A percentile compares a stretch with the other conserved stretches of the same genome.
Conservation (phyloP, 1,140 invertebrate species). For the Camponotus vicinus region DNA sequence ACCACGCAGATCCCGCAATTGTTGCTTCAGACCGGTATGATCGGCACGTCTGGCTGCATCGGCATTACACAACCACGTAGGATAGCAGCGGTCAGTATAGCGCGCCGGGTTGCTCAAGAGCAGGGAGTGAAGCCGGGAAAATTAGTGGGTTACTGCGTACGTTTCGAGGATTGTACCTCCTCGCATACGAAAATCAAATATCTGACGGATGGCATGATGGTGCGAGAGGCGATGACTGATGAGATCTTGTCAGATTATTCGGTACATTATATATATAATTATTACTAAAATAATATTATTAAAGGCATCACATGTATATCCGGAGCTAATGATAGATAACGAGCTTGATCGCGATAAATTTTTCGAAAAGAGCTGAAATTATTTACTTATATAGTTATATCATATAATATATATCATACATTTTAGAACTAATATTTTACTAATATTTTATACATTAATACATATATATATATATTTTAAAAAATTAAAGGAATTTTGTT, state of each 20-base stretch:
- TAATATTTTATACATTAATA: too few relatives aligned
- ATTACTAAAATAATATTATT: not conserved
- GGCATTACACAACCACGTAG: constrained; percentile 95
- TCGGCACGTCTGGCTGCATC: constrained; percentile 89
- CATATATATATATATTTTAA: too few relatives aligned
- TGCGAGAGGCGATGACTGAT: constrained; percentile 94
- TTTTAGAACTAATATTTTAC: not conserved
- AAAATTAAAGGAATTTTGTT: too few relatives aligned
- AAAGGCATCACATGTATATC: not conserved
- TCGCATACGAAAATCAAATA: constrained; percentile 94
- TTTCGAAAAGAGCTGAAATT: too few relatives aligned
- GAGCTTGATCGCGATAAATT: too few relatives aligned
- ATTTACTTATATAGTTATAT: not conserved
- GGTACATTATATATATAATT: constrained; percentile 55
- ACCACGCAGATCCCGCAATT: constrained; percentile 96
- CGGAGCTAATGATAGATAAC: not conserved
- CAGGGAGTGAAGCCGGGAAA: constrained; percentile 89
- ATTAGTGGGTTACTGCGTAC: constrained; percentile 95
- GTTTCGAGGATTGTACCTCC: constrained; percentile 96
- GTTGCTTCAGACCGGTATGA: constrained; percentile 83
- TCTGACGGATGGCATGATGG: constrained; percentile 97
- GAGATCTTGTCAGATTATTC: constrained; percentile 91
- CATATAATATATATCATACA: too few relatives aligned
- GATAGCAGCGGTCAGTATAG: constrained; percentile 96
- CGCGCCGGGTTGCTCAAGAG: constrained; percentile 94